Evolutionary conservation across 1,140 invertebrate species (phyloP), one percentile per base, ranked within the genome.

Genomic region (Brachionus rotundiformis): DNA sequence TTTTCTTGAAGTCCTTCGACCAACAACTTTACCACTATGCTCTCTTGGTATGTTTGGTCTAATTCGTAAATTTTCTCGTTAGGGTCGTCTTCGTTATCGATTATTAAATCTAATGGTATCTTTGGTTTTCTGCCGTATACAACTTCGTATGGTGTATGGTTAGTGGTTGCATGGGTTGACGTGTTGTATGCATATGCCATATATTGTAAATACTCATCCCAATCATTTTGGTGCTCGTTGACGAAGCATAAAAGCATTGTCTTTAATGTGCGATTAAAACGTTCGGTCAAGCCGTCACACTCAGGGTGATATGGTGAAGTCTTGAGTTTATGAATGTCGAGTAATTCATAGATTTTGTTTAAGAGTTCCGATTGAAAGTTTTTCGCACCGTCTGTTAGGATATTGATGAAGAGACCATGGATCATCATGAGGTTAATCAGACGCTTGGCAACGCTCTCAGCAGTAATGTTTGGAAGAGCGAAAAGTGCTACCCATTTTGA

Each of bases 401-500:
- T 59, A 16, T 19, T 59, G 49, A 7, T n/a, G 16, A 10, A 59
- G 8, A 59, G 16, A 2, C 16, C 16, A 59, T 23, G 16, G 23
- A 59, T 7, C 1, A 59, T 4, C 1, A 59, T 59, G 16, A 59
- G 16, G 16, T 59, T 59, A 25, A 59, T 59, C 8, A 59, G 49
- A 10, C 16, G 11, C 16, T 16, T 16, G 11, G 39, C 39, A 11
- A 41, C 39, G 39, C 10, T 8, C 19, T 49, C 44, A 27, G 27
- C 25, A 59, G 54, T 59, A 23, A 27, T 31, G 27, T 63, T 44
- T n/a, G 16, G 10, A 16, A 54, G 27, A 16, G 41, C 27, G 63
- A n/a, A 33, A 33, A 49, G n/a, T 82, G 88, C 86, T 1, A 84
- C 81, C 84, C 85, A 89, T 81, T 87, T 89, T 5, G 84, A 88